phyloP scores from a whole-genome alignment of 2,113 vertebrate genomes.

The Callipepla squamata region DNA sequence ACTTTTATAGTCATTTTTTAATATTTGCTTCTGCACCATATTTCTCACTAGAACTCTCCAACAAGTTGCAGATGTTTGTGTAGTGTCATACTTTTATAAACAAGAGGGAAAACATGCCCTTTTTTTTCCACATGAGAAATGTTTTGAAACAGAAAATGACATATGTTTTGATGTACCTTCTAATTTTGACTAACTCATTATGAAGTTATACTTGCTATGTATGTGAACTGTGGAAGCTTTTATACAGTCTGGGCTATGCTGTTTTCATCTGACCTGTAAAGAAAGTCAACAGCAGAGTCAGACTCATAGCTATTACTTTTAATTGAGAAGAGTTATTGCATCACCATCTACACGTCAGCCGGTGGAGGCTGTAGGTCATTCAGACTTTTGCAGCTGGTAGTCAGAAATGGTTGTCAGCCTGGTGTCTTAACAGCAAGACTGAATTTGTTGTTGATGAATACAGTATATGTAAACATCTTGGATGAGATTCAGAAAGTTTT shows the following conservation, averaged over 20 bases:
- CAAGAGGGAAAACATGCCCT: background rate
- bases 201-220: background rate
- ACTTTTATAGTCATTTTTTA: background rate
- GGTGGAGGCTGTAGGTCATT: background rate
- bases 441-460: background rate
- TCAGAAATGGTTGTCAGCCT: background rate
- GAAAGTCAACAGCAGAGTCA: background rate
- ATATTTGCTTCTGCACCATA: background rate
- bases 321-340: fast-evolving
- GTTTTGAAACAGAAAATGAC: background rate
- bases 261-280: background rate
- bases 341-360: background rate
- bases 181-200: background rate
- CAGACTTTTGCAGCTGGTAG: background rate
- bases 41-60: background rate
- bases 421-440: background rate
- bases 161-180: background rate
- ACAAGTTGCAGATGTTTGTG: background rate
- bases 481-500: background rate
- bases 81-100: background rate
- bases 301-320: background rate
- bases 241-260: background rate
- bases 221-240: background rate
- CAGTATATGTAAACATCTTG: background rate
- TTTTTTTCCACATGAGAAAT: background rate